Conservation (phyloP, 2,888 invertebrate genomes). For the Brenthis ino region DNA sequence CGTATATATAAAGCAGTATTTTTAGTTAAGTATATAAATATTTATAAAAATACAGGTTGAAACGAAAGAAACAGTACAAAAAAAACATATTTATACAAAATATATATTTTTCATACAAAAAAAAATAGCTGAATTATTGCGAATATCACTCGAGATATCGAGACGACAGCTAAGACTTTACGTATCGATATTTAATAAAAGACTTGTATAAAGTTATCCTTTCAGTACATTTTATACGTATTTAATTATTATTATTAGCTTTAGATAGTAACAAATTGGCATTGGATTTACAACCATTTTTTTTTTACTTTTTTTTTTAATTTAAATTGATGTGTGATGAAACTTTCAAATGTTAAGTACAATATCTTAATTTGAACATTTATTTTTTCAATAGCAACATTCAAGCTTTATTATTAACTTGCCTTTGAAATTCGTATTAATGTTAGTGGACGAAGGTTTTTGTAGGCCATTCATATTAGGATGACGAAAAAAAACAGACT, state of each 20-base stretch:
- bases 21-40: neutral
- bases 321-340: too few relatives aligned
- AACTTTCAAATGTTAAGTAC: too few relatives aligned
- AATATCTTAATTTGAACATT: neutral
- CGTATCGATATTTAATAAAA: conserved; percentile 30
- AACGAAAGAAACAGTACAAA: conserved; percentile 16
- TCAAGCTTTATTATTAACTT: neutral
- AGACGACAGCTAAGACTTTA: conserved; percentile 22
- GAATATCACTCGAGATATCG: conserved; percentile 1
- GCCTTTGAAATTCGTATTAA: neutral
- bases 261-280: conserved; percentile 44
- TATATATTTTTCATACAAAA: conserved; percentile 13
- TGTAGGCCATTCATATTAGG: too few relatives aligned
- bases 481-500: too few relatives aligned
- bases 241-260: conserved; percentile 39
- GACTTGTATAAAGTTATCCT: conserved; percentile 36
- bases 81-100: neutral
- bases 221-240: conserved; percentile 38
- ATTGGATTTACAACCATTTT: conserved; percentile 41
- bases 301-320: neutral
- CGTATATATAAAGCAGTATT: neutral
- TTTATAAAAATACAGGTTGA: conserved; percentile 3
- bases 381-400: neutral
- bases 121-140: conserved; percentile 17
- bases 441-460: neutral